These are phyloP conservation scores for Pachyseris speciosa DNA, from an alignment of 64 coral and sea anemone genomes.

Conservation along the genomic window DNA sequence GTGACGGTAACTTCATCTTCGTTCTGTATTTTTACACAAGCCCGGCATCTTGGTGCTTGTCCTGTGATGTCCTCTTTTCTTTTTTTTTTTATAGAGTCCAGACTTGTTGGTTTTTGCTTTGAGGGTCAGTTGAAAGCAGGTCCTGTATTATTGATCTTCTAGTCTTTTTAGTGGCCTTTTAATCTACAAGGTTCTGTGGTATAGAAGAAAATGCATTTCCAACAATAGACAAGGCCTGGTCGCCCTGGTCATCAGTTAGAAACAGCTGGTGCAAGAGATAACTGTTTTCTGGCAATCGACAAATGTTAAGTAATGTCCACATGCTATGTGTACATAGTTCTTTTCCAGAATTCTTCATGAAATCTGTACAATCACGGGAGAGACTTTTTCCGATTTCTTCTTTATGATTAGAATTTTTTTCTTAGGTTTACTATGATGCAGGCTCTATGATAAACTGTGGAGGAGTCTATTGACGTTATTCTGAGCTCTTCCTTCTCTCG, in stretches of 20 bases:
- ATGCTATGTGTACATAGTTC: slow-evolving; percentile 66
- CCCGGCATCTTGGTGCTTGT: slow-evolving; percentile 22
- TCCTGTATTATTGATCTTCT: slow-evolving; percentile 20
- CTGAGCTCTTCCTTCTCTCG: slow-evolving; percentile 44
- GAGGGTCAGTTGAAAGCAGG: slow-evolving; percentile 1
- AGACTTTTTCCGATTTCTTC: slow-evolving; percentile 29
- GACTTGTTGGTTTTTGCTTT: background rate
- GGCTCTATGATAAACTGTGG: background rate
- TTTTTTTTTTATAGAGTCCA: slow-evolving; percentile 24
- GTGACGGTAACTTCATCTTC: too few species aligned
- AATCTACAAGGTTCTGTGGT: background rate
- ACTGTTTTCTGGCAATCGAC: slow-evolving; percentile 61
- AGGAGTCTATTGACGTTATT: slow-evolving; percentile 11
- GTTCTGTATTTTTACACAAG: background rate
- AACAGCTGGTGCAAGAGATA: slow-evolving; percentile 58
- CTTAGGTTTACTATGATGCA: slow-evolving; percentile 11
- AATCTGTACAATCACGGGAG: slow-evolving; percentile 50
- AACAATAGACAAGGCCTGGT: slow-evolving; percentile 30
- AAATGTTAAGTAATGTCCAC: slow-evolving; percentile 60
- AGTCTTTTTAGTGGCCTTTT: background rate
- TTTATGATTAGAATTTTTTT: slow-evolving; percentile 12
- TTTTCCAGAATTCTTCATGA: slow-evolving; percentile 11
- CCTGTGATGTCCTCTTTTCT: slow-evolving; percentile 57
- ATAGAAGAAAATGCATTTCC: slow-evolving; percentile 8
- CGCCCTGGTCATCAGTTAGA: slow-evolving; percentile 32